Base-by-base conservation (phyloP, 1,140 invertebrate species). In the Cotesia vestalis region DNA sequence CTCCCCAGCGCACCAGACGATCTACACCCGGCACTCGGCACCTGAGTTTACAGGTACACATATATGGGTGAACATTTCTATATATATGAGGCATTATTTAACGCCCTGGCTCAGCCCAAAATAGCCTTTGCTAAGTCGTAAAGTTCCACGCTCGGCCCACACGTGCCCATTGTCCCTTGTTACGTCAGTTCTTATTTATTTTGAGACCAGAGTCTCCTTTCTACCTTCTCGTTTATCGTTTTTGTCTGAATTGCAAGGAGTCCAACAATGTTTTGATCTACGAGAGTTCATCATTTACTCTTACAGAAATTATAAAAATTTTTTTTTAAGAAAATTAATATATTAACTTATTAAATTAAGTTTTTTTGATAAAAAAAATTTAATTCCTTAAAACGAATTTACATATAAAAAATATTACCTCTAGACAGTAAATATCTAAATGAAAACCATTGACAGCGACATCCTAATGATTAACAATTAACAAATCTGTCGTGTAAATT, bases 121-220 rank as follows among this genome's bases (percentile, higher is more conserved):
- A 73, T 61, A 68, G 40, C 40, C 40, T 46, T 46, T 46, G 6
- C 6, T 6, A 46, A 46, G 52, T 46, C 36, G 61, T 68, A 51
- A 35, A 66, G 46, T 71, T 59, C 71, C 69, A 68, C 62, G 66
- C 61, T 66, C 73, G 17, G 63, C 69, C 69, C 69, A 71, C 40
- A 46, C 69, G 69, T 53, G 69, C 57, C 69, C 52, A 61, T 71
- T 71, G 61, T 71, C 57, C 34, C 4, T 6, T 34, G 14, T 36
- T 20, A 63, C 40, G 52, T 71, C 40, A 36, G n/a, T 34, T 27
- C 57, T 9, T 4, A 55, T 55, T 27, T 17, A 59, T 27, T 27
- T 27, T 27, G 20, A 59, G 9, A 59, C 12, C 12, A 20, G n/a
- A 12, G 14, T 59, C 20, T 59, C 17, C 17, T 9, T 20, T 17